Evolutionary conservation across 2,113 vertebrate genomes (phyloP).

Genomic region (Tragelaphus strepsiceros): DNA sequence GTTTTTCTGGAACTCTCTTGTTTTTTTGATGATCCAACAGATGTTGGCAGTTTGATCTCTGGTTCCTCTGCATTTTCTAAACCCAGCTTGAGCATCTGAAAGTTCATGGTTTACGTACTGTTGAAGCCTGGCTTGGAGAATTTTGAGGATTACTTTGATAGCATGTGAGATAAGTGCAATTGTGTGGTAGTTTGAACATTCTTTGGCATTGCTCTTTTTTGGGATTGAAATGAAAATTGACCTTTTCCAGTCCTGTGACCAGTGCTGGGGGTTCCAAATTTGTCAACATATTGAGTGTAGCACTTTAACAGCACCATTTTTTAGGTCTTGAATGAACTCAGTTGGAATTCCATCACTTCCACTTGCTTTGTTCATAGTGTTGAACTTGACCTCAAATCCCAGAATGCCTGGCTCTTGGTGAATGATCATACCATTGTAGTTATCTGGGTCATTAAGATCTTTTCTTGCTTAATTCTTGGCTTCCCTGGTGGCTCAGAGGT

Average conservation of each 20-base stretch:
- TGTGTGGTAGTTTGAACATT: neutral
- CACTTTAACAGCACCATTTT: neutral
- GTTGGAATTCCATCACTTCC: neutral
- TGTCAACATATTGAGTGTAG: neutral
- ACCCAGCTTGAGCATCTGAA: neutral
- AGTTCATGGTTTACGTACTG: neutral
- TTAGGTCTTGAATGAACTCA: neutral
- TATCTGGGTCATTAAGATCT: neutral
- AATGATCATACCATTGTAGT: neutral
- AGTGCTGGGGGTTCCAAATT: neutral
- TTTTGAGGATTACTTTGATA: neutral
- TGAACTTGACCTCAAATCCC: neutral
- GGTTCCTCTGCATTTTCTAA: neutral
- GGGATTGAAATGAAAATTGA: neutral
- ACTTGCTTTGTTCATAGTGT: neutral
- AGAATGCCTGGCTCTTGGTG: neutral
- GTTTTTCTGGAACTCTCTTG: neutral
- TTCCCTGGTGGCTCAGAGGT: too few relatives aligned
- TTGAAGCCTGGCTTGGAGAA: neutral
- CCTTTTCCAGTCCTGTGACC: neutral
- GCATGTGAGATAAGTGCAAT: neutral
- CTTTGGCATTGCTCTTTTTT: neutral
- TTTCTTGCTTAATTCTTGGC: neutral
- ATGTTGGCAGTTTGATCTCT: neutral
- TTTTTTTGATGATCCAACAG: neutral